A percentile compares a stretch with the other conserved stretches of the same genome.
These are phyloP conservation scores for Picus viridis DNA, from an alignment of 2,797 vertebrate genomes.

Conservation along the genomic window DNA sequence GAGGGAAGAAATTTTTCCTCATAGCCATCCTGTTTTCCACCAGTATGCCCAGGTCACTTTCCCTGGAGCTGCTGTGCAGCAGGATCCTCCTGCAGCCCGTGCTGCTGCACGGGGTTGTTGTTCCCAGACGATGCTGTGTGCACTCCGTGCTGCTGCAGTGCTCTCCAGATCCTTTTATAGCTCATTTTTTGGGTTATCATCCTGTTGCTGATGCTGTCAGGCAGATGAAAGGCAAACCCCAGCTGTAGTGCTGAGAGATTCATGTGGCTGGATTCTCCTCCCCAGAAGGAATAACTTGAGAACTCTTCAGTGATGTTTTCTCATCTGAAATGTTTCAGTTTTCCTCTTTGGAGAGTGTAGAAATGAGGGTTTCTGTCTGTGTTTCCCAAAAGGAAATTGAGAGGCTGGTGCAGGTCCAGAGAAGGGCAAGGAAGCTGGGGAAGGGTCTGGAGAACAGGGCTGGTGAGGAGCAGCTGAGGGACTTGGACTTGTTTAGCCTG, in stretches of 20 bases:
- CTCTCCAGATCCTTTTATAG: slow-evolving; percentile 33
- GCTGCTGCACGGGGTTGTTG: too few relatives aligned
- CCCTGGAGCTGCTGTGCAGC: too few relatives aligned
- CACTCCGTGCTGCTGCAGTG: not conserved
- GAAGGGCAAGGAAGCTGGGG: too few relatives aligned
- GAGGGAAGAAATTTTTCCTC: too few relatives aligned
- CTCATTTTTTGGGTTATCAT: slow-evolving; percentile 14
- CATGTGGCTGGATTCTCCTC: slow-evolving; percentile 14
- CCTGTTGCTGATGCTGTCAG: slow-evolving; percentile 30
- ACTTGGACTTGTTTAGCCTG: too few relatives aligned
- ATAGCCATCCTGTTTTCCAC: too few relatives aligned
- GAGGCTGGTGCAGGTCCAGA: too few relatives aligned
- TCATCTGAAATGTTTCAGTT: slow-evolving; percentile 2
- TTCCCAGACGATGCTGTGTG: not conserved
- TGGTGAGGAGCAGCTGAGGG: too few relatives aligned
- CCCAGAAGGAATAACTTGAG: not conserved
- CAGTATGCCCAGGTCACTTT: too few relatives aligned
- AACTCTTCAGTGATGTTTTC: slow-evolving; percentile 26
- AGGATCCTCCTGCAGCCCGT: too few relatives aligned
- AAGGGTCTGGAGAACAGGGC: too few relatives aligned
- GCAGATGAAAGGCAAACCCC: slow-evolving; percentile 46
- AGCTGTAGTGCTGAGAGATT: slow-evolving; percentile 39
- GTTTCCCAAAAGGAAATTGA: not conserved
- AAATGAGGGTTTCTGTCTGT: not conserved
- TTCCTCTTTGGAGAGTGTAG: not conserved